phyloP scores from a whole-genome alignment of 2,797 vertebrate genomes.

The Danio tinwini region DNA sequence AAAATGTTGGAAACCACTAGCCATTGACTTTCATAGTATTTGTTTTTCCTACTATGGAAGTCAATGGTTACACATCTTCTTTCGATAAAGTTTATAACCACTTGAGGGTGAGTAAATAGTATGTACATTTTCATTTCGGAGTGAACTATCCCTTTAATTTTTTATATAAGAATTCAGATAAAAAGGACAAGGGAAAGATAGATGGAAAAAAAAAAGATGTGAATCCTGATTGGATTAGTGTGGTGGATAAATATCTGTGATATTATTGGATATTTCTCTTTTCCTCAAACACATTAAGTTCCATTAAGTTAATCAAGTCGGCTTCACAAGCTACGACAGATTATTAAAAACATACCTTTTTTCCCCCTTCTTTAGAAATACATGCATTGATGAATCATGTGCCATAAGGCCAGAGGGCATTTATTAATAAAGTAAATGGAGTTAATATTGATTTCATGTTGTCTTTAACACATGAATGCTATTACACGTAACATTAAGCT shows the following conservation, averaged over 20 bases:
- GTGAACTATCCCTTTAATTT: too few species aligned
- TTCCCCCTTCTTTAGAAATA: neutral
- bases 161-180: neutral
- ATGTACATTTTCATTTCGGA: too few species aligned
- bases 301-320: conserved; percentile 26
- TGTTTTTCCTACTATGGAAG: too few species aligned
- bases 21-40: too few species aligned
- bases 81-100: too few species aligned
- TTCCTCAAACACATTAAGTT: neutral
- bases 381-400: conserved; percentile 1
- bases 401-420: conserved; percentile 10
- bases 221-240: neutral
- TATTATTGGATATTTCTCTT: neutral
- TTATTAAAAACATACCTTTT: neutral
- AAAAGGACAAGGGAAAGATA: neutral
- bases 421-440: conserved; percentile 44
- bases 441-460: conserved; percentile 37
- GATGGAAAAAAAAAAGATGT: too few species aligned
- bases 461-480: conserved; percentile 26
- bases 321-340: neutral
- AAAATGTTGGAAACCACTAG: too few species aligned
- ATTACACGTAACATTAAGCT: conserved; percentile 31
- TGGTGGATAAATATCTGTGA: neutral
- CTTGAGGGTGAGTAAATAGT: too few species aligned
- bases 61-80: too few species aligned